Base-by-base conservation (phyloP, 2,113 vertebrate genomes). In the Trinectes maculatus region DNA sequence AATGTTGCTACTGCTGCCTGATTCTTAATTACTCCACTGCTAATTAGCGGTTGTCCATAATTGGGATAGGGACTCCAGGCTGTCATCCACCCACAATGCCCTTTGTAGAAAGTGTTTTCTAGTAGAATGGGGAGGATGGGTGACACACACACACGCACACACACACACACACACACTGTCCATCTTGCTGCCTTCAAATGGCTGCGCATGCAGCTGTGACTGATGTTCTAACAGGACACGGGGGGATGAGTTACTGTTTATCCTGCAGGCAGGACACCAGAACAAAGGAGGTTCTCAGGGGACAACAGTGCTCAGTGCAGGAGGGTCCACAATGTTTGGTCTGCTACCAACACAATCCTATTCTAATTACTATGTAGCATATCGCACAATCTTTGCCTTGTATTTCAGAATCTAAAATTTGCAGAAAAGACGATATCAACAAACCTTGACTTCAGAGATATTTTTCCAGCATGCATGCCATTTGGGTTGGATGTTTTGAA, bases 201-300 rank as follows among this genome's bases (percentile, higher is more conserved):
- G 55, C 65, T 40, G 70, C 61, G 75, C 68, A 66, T 83, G 67
- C 82, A 84, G 83, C 86, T 83, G 86, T 82, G 84, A 82, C 79
- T 84, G 74, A 79, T 84, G 78, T 78, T 88, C 52, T 67, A 77
- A 77, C 65, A 48, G 79, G 79, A 83, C 81, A 76, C 77, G 61
- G 39, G 82, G 71, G 85, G 71, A 61, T 56, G 64, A 18, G 55
- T 79, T 82, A 59, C 61, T 52, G 67, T 87, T 83, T 53, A 77
- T 73, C 79, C 77, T 71, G 42, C 52, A 60, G 62, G 48, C 60
- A 60, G 61, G 67, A 59, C 34, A 18, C 18, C 36, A 60, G 65
- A 85, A 62, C 80, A 86, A 77, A 77, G 53, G 60, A 69, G 34
- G 28, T 22, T 52, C 79, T 77, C 43, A 1, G 44, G 57, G 51